phyloP scores from a whole-genome alignment of 2,113 vertebrate species.

The Clarias batrachus region DNA sequence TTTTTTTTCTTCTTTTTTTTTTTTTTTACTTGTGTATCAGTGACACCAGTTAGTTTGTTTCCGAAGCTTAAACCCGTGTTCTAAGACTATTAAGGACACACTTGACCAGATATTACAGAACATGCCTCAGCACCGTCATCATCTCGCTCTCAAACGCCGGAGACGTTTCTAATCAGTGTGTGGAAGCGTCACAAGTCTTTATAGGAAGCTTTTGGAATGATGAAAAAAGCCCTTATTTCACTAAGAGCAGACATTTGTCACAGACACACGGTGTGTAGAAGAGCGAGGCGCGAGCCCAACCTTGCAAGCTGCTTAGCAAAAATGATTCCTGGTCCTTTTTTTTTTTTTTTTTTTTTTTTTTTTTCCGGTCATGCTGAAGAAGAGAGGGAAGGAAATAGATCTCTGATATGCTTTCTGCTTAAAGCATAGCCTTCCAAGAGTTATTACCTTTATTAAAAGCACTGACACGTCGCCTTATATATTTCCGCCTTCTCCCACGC shows the following conservation, averaged over 20 bases:
- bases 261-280: constrained; percentile 5
- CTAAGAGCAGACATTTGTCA: constrained; percentile 48
- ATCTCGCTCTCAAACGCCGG: not conserved
- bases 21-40: too few species aligned
- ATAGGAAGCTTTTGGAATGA: constrained; percentile 38
- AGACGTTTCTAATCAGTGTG: constrained; percentile 14
- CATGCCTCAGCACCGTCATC: not conserved
- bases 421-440: constrained; percentile 83
- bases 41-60: not conserved
- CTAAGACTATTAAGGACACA: not conserved
- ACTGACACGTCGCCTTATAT: constrained; percentile 90
- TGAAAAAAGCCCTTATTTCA: constrained; percentile 48
- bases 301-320: constrained; percentile 55
- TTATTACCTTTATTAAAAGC: constrained; percentile 96
- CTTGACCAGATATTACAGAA: not conserved
- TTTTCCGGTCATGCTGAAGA: constrained; percentile 53
- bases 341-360: too few species aligned
- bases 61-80: not conserved
- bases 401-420: constrained; percentile 81
- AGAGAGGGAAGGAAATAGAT: constrained; percentile 34
- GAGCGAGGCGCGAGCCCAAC: constrained; percentile 11
- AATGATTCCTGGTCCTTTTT: constrained; percentile 68
- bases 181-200: not conserved
- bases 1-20: too few species aligned
- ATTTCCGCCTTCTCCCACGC: constrained; percentile 87